These are phyloP conservation scores for Apodemus speciosus DNA, from an alignment of 2,113 vertebrate species.

Conservation along the genomic window DNA sequence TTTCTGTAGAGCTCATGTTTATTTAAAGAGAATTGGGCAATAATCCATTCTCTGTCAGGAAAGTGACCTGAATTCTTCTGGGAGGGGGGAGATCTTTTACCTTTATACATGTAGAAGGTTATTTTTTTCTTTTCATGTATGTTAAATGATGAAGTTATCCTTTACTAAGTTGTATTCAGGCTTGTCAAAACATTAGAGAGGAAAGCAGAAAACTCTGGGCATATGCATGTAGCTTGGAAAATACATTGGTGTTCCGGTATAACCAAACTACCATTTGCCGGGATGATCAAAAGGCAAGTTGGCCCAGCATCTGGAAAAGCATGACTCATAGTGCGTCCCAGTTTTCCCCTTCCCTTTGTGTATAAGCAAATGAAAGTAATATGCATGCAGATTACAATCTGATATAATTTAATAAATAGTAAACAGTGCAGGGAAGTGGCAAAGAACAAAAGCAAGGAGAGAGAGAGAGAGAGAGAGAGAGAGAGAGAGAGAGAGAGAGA, in stretches of 20 bases:
- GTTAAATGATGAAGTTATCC: conserved; percentile 48
- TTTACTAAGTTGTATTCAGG: conserved; percentile 46
- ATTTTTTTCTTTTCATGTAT: not conserved
- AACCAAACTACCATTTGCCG: conserved; percentile 60
- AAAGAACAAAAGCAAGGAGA: not conserved
- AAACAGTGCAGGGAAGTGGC: conserved; percentile 23
- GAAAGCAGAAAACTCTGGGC: conserved; percentile 25
- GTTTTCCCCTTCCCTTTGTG: conserved; percentile 28
- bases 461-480: too few species aligned
- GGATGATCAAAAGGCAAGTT: conserved; percentile 60
- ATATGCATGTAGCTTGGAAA: conserved; percentile 49
- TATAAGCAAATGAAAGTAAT: conserved; percentile 64
- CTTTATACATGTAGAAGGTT: not conserved
- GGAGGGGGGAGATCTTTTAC: not conserved
- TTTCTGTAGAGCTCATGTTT: not conserved
- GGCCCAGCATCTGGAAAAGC: conserved; percentile 74
- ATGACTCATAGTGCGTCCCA: conserved; percentile 71
- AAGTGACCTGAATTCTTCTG: conserved; percentile 17
- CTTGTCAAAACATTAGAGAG: conserved; percentile 63
- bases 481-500: too few species aligned
- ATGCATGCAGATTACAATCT: conserved; percentile 51
- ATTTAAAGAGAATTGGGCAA: conserved; percentile 43
- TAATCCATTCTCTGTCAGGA: conserved; percentile 3
- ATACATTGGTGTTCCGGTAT: not conserved
- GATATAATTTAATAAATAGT: conserved; percentile 62